Evolutionary conservation across 1,140 invertebrate genomes (phyloP).

Genomic region (Heliconius hermathena): DNA sequence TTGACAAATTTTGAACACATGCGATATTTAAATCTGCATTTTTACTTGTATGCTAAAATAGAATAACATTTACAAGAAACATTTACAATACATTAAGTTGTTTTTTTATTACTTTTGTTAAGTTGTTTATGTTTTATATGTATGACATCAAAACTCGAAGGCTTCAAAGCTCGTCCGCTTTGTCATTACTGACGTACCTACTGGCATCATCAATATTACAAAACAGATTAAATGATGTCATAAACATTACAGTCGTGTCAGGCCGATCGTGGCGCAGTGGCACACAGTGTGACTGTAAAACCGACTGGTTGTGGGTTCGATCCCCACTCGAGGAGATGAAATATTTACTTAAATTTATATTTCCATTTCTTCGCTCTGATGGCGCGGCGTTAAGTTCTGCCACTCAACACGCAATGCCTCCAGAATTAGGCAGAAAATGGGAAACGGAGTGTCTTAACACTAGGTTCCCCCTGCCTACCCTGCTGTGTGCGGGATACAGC

Average conservation of each 20-base stretch:
- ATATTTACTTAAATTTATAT: too few species aligned
- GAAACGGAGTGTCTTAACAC: too few species aligned
- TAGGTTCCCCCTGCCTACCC: too few species aligned
- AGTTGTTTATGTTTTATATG: background rate
- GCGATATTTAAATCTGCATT: background rate
- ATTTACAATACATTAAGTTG: background rate
- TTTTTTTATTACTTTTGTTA: background rate
- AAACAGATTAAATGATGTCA: conserved; percentile 55
- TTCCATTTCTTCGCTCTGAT: too few species aligned
- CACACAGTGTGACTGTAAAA: too few species aligned
- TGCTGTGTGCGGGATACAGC: too few species aligned
- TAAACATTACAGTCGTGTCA: conserved; percentile 7
- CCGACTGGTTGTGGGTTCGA: too few species aligned
- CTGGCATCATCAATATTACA: conserved; percentile 51
- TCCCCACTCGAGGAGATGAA: too few species aligned
- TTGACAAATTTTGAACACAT: conserved; percentile 4
- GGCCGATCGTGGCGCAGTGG: too few species aligned
- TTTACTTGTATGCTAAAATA: background rate
- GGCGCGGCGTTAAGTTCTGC: too few species aligned
- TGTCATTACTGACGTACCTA: conserved; percentile 46
- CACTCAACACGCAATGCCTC: too few species aligned
- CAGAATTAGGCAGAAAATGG: too few species aligned
- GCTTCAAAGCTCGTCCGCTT: background rate
- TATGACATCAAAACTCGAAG: conserved; percentile 46
- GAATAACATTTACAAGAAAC: background rate